phyloP scores from a whole-genome alignment of 2,113 vertebrate species.

The Odontophorus gujanensis region DNA sequence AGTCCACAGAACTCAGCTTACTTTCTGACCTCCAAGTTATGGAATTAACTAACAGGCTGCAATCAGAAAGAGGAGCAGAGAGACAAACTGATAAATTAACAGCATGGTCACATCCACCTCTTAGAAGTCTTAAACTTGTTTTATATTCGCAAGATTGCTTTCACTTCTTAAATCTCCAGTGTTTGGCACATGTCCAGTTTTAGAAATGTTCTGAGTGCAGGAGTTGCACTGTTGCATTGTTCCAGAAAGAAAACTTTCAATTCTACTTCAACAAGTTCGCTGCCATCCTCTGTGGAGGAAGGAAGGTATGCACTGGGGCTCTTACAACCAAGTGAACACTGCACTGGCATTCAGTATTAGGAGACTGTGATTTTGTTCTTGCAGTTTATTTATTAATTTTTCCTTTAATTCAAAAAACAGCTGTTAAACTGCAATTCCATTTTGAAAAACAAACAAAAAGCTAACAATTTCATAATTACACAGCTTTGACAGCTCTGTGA shows the following conservation, averaged over 20 bases:
- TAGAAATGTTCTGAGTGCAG: fast-evolving
- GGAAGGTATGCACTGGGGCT: not conserved
- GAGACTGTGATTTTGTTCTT: not conserved
- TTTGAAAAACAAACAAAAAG: not conserved
- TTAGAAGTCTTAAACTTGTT: not conserved
- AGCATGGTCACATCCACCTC: not conserved
- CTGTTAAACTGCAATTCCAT: not conserved
- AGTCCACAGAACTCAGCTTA: not conserved
- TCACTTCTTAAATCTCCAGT: not conserved
- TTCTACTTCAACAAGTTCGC: not conserved
- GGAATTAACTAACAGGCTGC: not conserved
- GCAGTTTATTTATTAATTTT: not conserved
- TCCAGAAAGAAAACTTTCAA: not conserved
- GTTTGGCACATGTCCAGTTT: not conserved
- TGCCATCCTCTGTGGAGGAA: not conserved
- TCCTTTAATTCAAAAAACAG: not conserved
- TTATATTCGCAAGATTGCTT: not conserved
- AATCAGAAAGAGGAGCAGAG: not conserved
- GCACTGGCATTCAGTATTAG: not conserved
- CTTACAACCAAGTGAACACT: not conserved
- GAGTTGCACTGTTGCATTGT: not conserved
- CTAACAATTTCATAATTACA: not conserved
- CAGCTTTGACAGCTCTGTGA: not conserved
- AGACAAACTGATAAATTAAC: not conserved
- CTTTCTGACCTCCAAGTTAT: not conserved